These are phyloP conservation scores for Cyrtodaria siliqua DNA, from an alignment of 2,888 invertebrate genomes.

Conservation along the genomic window DNA sequence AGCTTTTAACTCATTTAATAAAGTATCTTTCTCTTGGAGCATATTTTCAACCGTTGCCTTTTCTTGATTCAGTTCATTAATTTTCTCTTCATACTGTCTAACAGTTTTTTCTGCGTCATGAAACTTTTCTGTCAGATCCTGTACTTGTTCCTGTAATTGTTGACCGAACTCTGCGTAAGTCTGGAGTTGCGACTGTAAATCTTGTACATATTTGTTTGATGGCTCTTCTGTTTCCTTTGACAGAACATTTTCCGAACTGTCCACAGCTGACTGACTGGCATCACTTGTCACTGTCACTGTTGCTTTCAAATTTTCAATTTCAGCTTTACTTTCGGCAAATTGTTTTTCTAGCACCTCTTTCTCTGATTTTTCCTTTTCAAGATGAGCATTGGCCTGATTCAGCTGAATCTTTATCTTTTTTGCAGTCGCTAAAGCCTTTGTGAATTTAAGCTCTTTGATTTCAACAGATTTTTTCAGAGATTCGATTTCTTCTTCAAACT, in stretches of 20 bases:
- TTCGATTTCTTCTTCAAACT: conserved; percentile 46
- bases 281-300: too few relatives aligned
- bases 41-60: conserved; percentile 39
- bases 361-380: conserved; percentile 45
- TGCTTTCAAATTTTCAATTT: neutral
- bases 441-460: conserved; percentile 76
- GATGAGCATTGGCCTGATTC: conserved; percentile 62
- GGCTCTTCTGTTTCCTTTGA: neutral
- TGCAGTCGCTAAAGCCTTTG: conserved; percentile 79
- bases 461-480: conserved; percentile 58
- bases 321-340: conserved; percentile 10
- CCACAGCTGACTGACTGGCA: too few relatives aligned
- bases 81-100: conserved; percentile 50
- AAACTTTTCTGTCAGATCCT: conserved; percentile 66
- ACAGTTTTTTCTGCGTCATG: conserved; percentile 44
- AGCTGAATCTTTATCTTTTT: conserved; percentile 80
- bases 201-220: conserved; percentile 33
- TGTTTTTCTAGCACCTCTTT: conserved; percentile 39
- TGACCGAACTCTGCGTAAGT: conserved; percentile 71
- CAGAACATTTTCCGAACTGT: neutral
- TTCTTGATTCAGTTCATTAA: conserved; percentile 47
- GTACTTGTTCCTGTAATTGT: conserved; percentile 74
- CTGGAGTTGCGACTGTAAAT: conserved; percentile 67
- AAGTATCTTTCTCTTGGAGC: conserved; percentile 27
- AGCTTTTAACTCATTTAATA: conserved; percentile 17